A percentile compares a stretch with the other conserved stretches of the same genome.
These are phyloP conservation scores for Lepisosteus oculatus DNA, from an alignment of 2,113 vertebrate genomes.

Conservation along the genomic window DNA sequence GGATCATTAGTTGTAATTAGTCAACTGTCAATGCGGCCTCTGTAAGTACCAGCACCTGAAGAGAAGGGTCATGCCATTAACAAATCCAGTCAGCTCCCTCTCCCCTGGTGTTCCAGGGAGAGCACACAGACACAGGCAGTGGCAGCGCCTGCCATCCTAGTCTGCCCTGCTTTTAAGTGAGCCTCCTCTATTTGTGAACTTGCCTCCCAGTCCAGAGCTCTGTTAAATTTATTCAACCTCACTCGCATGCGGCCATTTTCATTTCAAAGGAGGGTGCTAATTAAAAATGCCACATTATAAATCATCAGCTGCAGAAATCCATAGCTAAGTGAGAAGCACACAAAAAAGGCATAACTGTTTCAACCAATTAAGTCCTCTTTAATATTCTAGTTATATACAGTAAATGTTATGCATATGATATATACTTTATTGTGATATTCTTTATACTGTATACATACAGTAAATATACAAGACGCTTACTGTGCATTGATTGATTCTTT, in stretches of 20 bases:
- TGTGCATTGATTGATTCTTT: too few species aligned
- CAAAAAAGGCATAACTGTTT: not conserved
- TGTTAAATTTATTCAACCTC: constrained; percentile 6
- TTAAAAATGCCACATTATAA: constrained; percentile 2
- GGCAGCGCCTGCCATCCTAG: not conserved
- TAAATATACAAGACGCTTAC: too few species aligned
- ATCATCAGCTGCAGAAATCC: not conserved
- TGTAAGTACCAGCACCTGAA: constrained; percentile 5
- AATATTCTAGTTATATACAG: too few species aligned
- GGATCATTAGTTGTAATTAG: constrained; percentile 16
- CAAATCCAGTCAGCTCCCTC: not conserved
- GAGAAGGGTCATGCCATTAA: constrained; percentile 5
- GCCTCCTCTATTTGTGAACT: not conserved
- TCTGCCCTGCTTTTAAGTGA: not conserved
- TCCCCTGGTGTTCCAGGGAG: not conserved
- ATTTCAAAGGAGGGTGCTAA: constrained; percentile 1
- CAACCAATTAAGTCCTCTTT: not conserved
- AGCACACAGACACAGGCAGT: not conserved
- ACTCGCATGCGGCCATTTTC: not conserved
- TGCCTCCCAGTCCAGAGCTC: not conserved
- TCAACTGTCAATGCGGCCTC: constrained; percentile 11
- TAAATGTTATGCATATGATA: too few species aligned
- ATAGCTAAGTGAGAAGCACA: not conserved
- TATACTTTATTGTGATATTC: too few species aligned
- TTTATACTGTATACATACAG: too few species aligned